phyloP scores from a whole-genome alignment of 1,140 invertebrate species.

The Danaus plexippus region DNA sequence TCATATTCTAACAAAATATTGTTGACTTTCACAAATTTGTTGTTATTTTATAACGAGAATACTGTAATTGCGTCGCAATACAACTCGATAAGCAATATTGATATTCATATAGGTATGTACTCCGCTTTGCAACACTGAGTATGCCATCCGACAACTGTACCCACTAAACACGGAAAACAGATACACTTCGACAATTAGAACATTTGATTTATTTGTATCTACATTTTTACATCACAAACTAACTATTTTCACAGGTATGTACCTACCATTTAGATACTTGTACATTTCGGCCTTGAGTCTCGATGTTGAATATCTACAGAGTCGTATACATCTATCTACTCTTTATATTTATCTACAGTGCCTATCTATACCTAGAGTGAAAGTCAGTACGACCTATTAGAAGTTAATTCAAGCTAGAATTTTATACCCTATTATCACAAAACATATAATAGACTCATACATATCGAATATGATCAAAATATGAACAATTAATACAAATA shows the following conservation, averaged over 20 bases:
- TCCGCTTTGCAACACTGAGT: slow-evolving; percentile 17
- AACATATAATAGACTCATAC: slow-evolving; percentile 28
- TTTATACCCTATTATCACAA: slow-evolving; percentile 20
- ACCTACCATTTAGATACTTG: slow-evolving; percentile 51
- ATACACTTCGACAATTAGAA: slow-evolving; percentile 16
- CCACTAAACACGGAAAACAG: slow-evolving; percentile 21
- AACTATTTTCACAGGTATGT: slow-evolving; percentile 44
- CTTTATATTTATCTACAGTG: slow-evolving; percentile 62
- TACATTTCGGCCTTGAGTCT: slow-evolving; percentile 70
- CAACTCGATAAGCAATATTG: slow-evolving; percentile 34
- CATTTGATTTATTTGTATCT: slow-evolving; percentile 24
- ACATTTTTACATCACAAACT: slow-evolving; percentile 43
- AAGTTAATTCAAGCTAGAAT: slow-evolving; percentile 29
- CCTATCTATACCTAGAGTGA: slow-evolving; percentile 69
- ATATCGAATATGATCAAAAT: slow-evolving; percentile 31
- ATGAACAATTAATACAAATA: slow-evolving; percentile 44
- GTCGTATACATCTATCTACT: slow-evolving; percentile 56
- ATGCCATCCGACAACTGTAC: slow-evolving; percentile 22
- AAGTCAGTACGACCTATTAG: slow-evolving; percentile 62
- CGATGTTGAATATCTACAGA: slow-evolving; percentile 68
- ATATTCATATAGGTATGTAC: slow-evolving; percentile 14
- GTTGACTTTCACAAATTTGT: slow-evolving; percentile 8
- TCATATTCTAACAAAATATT: no score
- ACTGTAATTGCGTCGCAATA: slow-evolving; percentile 42
- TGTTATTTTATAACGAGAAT: slow-evolving; percentile 30